Evolutionary conservation across 2,888 invertebrate species (phyloP).

Genomic region (Tricholauxania praeusta): DNA sequence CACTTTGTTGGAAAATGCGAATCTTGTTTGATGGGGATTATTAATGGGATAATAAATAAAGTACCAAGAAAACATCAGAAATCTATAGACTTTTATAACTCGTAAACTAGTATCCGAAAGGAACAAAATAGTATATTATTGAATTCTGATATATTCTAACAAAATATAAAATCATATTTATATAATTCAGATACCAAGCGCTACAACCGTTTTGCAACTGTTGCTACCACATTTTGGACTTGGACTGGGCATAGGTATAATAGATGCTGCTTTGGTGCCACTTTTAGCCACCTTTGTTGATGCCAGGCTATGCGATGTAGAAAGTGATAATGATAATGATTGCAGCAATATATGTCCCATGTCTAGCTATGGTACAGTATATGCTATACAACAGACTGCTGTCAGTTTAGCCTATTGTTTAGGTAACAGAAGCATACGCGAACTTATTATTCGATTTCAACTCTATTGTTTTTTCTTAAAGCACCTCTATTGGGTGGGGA

Average conservation of each 20-base stretch:
- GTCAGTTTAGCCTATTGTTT: slow-evolving; percentile 85
- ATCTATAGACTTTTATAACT: too few relatives aligned
- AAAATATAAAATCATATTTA: too few relatives aligned
- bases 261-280: slow-evolving; percentile 85
- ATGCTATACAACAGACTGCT: slow-evolving; percentile 85
- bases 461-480: slow-evolving; percentile 53
- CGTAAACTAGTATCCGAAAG: too few relatives aligned
- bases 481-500: slow-evolving; percentile 83
- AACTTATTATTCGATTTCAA: neutral
- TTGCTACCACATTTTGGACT: slow-evolving; percentile 82
- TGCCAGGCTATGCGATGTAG: slow-evolving; percentile 63
- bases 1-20: too few relatives aligned
- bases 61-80: too few relatives aligned
- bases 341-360: slow-evolving; percentile 49
- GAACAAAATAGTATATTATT: too few relatives aligned
- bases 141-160: too few relatives aligned
- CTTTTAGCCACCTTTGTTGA: slow-evolving; percentile 81
- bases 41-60: too few relatives aligned
- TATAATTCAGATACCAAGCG: slow-evolving; percentile 72
- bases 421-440: slow-evolving; percentile 67
- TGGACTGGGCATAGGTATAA: slow-evolving; percentile 83
- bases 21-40: too few relatives aligned
- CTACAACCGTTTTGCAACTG: slow-evolving; percentile 73
- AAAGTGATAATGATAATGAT: slow-evolving; percentile 33
- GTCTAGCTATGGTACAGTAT: slow-evolving; percentile 82